These are phyloP conservation scores for Protonibea diacanthus DNA, from an alignment of 2,797 vertebrate species.

Conservation along the genomic window DNA sequence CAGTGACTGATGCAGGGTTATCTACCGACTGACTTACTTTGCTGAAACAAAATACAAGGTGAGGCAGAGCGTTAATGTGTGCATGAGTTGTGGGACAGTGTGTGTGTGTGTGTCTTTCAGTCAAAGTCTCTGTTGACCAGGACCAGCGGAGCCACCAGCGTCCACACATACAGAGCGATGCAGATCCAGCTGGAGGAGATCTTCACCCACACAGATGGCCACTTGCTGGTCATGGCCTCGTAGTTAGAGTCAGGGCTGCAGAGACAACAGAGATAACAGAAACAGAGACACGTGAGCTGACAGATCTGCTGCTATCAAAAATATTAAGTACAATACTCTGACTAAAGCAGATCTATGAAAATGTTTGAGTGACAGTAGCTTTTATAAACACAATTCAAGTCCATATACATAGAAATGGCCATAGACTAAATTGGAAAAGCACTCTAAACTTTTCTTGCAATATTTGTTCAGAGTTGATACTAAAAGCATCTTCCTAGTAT, in stretches of 20 bases:
- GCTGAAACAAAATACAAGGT: conserved; percentile 34
- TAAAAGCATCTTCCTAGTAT: too few relatives aligned
- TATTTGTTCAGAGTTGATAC: too few relatives aligned
- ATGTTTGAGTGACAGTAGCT: neutral
- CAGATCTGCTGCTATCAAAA: neutral
- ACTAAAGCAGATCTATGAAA: neutral
- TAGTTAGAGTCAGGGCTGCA: conserved; percentile 92
- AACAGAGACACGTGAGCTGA: neutral
- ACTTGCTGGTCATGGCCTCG: conserved; percentile 94
- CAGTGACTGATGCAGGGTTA: conserved; percentile 4
- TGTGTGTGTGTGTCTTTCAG: conserved; percentile 67
- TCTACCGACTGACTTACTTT: conserved; percentile 27
- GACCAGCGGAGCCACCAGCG: conserved; percentile 95
- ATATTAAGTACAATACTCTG: neutral
- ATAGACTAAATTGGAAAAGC: neutral
- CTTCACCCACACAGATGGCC: conserved; percentile 99
- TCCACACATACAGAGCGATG: conserved; percentile 96
- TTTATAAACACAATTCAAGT: neutral
- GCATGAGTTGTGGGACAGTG: neutral
- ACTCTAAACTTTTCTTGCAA: too few relatives aligned
- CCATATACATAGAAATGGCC: neutral
- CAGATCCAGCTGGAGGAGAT: conserved; percentile 98
- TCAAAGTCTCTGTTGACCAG: conserved; percentile 98
- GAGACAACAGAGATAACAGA: neutral
- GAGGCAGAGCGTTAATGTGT: neutral